A percentile compares a stretch with the other conserved stretches of the same genome.
Evolutionary conservation across 2,113 vertebrate genomes (phyloP).

Genomic region (Callorhinus ursinus): DNA sequence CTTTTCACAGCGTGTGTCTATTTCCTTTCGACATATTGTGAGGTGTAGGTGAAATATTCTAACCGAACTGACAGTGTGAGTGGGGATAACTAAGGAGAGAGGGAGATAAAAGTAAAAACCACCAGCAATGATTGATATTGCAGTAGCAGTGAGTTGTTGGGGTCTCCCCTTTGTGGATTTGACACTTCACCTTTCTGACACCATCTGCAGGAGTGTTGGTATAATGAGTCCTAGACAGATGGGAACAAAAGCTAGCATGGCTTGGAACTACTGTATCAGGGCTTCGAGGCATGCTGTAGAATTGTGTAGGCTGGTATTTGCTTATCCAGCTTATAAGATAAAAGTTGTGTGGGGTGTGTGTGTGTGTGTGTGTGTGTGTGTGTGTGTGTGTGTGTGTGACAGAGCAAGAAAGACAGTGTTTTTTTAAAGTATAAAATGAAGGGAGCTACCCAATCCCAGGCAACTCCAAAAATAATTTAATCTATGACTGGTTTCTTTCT

Average conservation of each 20-base stretch:
- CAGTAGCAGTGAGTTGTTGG: conserved; percentile 81
- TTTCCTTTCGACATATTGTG: conserved; percentile 92
- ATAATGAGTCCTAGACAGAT: conserved; percentile 73
- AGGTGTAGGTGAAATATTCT: conserved; percentile 94
- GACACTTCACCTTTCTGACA: conserved; percentile 79
- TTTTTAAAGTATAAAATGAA: conserved; percentile 24
- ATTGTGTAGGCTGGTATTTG: background rate
- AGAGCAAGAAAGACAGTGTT: background rate
- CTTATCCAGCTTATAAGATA: background rate
- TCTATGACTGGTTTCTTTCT: conserved; percentile 57
- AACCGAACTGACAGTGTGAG: conserved; percentile 92
- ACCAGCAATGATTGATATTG: conserved; percentile 85
- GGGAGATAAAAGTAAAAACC: conserved; percentile 87
- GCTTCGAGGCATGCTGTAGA: background rate
- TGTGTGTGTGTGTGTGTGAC: background rate
- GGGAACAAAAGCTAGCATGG: conserved; percentile 20
- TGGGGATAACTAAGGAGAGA: conserved; percentile 88
- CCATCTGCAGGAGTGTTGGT: conserved; percentile 59
- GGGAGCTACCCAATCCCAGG: background rate
- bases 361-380: background rate
- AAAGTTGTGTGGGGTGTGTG: background rate
- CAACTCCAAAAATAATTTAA: conserved; percentile 60
- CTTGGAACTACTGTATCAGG: conserved; percentile 68
- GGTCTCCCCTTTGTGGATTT: conserved; percentile 84
- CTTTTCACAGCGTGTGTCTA: conserved; percentile 93